Base-by-base conservation (phyloP, 2,113 vertebrate species). In the Tragelaphus scriptus region DNA sequence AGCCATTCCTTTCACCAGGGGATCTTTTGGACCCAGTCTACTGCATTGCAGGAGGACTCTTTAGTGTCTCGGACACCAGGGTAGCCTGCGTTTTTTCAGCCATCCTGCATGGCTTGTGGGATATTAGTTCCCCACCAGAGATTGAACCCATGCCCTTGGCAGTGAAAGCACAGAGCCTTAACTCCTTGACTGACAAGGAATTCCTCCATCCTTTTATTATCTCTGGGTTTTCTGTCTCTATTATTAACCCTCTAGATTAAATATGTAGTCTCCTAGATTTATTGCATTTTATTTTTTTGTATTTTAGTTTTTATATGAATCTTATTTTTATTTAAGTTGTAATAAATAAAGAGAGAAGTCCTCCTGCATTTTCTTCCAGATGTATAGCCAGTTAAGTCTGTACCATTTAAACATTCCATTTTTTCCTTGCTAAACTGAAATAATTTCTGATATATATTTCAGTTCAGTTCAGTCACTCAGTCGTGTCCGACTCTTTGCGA, bases 261-360 rank as follows among this genome's bases (percentile, higher is more conserved):
- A 81, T 55, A 61, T 13, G 28, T 32, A 80, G 8, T 61, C 28
- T 77, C 40, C 2, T 55, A 92, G 47, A 63, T 77, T 84, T 88
- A 51, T 87, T 36, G 28, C 10, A 10, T 80, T 49, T 90, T 90
- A 28, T 30, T 61, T 93, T 93, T 94, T 80, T 81, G 65, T 58
- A 36, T 49, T 80, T 90, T 81, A 51, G 51, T 94, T 51, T 40
- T 92, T 84, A 88, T 44, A 19, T 96, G 36, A 92, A 44, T 84
- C 58, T 84, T 84, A 86, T 91, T 86, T 91, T 91, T 85, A 36
- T 79, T 91, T 91, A 56, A 65, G n/a, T 81, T 97, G 17, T 30
- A 84, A 56, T 77, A 77, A 44, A 77, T 77, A 44, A 23, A 94
- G 7, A 91, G 32, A 47, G 53, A 82, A 55, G 4, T 2, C 58